A percentile compares a stretch with the other conserved stretches of the same genome.
These are phyloP conservation scores for Chaetops frenatus DNA, from an alignment of 2,113 vertebrate species.

Conservation along the genomic window DNA sequence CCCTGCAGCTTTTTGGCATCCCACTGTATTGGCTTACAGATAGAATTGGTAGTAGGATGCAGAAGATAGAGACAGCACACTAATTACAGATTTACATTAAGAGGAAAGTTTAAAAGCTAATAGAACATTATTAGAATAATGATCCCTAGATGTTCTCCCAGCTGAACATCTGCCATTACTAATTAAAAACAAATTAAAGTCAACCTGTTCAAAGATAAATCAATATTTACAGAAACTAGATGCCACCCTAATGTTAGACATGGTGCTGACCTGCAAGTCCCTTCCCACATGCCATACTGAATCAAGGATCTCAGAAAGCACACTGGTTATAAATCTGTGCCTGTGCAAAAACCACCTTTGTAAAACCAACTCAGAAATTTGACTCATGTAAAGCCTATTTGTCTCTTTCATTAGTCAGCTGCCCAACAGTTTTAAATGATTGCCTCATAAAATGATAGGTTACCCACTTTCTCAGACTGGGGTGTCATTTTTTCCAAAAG, in stretches of 20 bases:
- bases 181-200: conserved; percentile 66
- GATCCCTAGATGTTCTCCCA: conserved; percentile 57
- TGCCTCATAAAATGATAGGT: neutral
- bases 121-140: conserved; percentile 61
- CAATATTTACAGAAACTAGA: conserved; percentile 56
- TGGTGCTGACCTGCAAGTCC: neutral
- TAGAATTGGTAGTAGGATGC: conserved; percentile 2
- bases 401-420: conserved; percentile 10
- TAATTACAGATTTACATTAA: conserved; percentile 61
- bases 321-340: neutral
- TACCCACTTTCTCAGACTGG: neutral
- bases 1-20: conserved; percentile 25
- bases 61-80: conserved; percentile 17
- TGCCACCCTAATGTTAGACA: neutral
- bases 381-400: neutral
- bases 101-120: conserved; percentile 59
- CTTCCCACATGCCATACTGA: neutral
- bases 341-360: neutral
- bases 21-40: neutral
- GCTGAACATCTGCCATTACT: conserved; percentile 66
- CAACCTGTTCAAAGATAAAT: conserved; percentile 45
- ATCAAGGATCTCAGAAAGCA: neutral
- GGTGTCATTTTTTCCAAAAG: neutral
- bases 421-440: neutral
- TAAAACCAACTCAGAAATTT: neutral